Evolutionary conservation across 2,888 invertebrate species (phyloP).

Genomic region (Neoaliturus tenellus): DNA sequence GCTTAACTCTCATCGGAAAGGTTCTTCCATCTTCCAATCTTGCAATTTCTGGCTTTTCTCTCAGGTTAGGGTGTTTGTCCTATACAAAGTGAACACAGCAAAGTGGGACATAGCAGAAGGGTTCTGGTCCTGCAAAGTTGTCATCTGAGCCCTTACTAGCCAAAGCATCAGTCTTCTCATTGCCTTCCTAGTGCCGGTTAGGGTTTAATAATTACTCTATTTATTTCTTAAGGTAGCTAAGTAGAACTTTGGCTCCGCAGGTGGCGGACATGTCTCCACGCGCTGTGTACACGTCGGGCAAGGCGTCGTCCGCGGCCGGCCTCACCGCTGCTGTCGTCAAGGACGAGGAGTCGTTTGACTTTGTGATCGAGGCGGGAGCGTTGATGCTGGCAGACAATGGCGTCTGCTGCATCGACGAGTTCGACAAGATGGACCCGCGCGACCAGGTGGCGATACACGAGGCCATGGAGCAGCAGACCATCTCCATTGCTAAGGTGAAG

Average conservation of each 20-base stretch:
- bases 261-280: slow-evolving; percentile 95
- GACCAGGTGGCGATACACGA: slow-evolving; percentile 99
- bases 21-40: too few relatives aligned
- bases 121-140: too few relatives aligned
- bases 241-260: slow-evolving; percentile 67
- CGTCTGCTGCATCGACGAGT: slow-evolving; percentile 99
- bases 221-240: too few relatives aligned
- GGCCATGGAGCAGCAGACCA: slow-evolving; percentile 99
- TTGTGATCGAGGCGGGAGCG: slow-evolving; percentile 99
- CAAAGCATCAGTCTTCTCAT: too few relatives aligned
- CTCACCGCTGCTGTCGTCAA: slow-evolving; percentile 98
- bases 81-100: too few relatives aligned
- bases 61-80: too few relatives aligned
- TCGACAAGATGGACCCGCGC: slow-evolving; percentile 98
- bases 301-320: slow-evolving; percentile 98
- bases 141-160: too few relatives aligned
- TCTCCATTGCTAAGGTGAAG: slow-evolving; percentile 98
- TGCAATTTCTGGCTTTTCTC: too few relatives aligned
- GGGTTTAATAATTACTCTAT: too few relatives aligned
- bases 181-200: too few relatives aligned
- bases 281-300: slow-evolving; percentile 99
- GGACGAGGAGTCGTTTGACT: slow-evolving; percentile 98
- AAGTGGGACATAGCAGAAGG: too few relatives aligned
- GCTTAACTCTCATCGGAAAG: too few relatives aligned
- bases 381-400: slow-evolving; percentile 99